Conservation (phyloP, 2,797 vertebrate species). For the Scolopax rusticola region DNA sequence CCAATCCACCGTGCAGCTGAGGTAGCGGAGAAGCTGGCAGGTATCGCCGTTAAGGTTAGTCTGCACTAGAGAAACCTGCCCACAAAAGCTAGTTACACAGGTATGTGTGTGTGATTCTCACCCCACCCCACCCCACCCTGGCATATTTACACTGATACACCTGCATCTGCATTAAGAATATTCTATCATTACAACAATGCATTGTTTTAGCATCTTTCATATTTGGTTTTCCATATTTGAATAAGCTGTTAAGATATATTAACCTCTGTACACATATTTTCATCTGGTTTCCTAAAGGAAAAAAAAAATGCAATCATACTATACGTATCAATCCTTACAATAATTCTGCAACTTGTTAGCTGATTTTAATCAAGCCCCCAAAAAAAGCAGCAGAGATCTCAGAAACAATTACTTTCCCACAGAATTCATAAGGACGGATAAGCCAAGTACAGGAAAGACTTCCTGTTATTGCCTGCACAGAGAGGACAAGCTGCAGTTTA, state of each 20-base stretch:
- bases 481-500: neutral
- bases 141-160: neutral
- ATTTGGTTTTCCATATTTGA: neutral
- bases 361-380: conserved; percentile 19
- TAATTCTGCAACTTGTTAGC: neutral
- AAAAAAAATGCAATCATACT: neutral
- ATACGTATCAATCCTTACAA: neutral
- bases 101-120: neutral
- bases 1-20: neutral
- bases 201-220: neutral
- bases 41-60: neutral
- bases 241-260: neutral
- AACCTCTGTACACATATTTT: neutral
- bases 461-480: conserved; percentile 20
- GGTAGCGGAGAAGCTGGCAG: neutral
- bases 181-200: neutral
- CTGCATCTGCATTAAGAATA: neutral
- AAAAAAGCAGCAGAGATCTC: conserved; percentile 15
- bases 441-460: conserved; percentile 29
- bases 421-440: neutral
- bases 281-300: neutral
- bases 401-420: conserved; percentile 42
- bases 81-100: neutral
- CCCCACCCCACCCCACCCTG: rapidly evolving
- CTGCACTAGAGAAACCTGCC: neutral